Evolutionary conservation across 2,113 vertebrate genomes (phyloP), one percentile per base, ranked within the genome.

Genomic region (Copsychus sechellarum): DNA sequence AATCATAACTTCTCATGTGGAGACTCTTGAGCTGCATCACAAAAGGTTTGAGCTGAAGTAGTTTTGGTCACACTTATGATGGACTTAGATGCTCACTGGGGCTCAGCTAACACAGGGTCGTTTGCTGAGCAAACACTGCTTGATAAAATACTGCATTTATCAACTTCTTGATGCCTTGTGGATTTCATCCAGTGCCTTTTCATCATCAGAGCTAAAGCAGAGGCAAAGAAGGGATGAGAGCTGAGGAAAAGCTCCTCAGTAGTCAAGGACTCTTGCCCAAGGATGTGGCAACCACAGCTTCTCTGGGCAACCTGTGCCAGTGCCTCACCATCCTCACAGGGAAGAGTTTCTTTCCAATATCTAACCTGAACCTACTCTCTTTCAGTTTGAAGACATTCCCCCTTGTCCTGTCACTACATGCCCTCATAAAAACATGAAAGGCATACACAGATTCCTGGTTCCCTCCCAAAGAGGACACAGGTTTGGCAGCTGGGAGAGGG

Each of bases 121-220:
- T 65, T 56, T 73, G 28, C 69, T 81, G 60, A 78, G 36, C 28
- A 83, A 42, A 66, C 47, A 58, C 18, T 11, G 22, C n/a, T 66
- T 2, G 4, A 50, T 38, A 80, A 25, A 86, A 50, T 67, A 95
- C 95, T 97, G 98, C 96, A 45, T 93, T 95, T 81, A 95, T 92
- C 81, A 94, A 79, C 14, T 61, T 66, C 64, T 93, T 97, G 80
- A 96, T 95, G 31, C 97, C 96, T 48, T 42, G 51, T 38, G n/a
- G 48, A 97, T 11, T 76, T 86, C 58, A 38, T 62, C 24, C 9
- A 77, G 43, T 16, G 81, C 21, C 18, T 94, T 80, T 88, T 42
- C 67, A 60, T 92, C 48, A 12, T 21, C 5, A 5, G 7, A 54
- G 47, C 51, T 60, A 92, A 69, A 92, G 80, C 53, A 92, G 83